A percentile compares a stretch with the other conserved stretches of the same genome.
Evolutionary conservation across 2,113 vertebrate genomes (phyloP).

Genomic region (Engystomops pustulosus): DNA sequence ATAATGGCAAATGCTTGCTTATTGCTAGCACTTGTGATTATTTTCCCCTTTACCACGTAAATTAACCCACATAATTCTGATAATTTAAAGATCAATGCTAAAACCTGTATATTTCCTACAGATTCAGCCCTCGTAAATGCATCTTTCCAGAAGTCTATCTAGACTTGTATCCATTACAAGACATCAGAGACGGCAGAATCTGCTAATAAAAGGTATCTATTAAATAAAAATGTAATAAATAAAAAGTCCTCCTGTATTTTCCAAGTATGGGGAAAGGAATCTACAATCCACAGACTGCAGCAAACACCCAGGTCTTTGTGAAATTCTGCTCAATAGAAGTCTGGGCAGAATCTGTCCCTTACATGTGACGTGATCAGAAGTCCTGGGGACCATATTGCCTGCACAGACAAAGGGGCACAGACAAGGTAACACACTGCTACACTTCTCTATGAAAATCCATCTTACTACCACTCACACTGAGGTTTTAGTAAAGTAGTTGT

Average conservation of each 20-base stretch:
- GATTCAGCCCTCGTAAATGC: not conserved
- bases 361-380: not conserved
- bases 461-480: not conserved
- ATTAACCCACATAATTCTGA: too few species aligned
- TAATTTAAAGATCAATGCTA: too few species aligned
- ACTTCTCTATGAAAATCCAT: not conserved
- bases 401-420: not conserved
- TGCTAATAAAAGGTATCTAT: conserved; percentile 12
- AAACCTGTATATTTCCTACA: not conserved
- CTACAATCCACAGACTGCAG: not conserved
- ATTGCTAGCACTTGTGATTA: too few species aligned
- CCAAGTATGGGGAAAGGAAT: not conserved
- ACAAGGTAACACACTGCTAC: not conserved
- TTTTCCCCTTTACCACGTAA: too few species aligned
- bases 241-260: not conserved
- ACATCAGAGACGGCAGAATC: not conserved
- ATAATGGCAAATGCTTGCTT: too few species aligned
- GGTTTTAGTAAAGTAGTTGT: not conserved
- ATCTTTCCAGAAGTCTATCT: not conserved
- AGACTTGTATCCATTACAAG: not conserved
- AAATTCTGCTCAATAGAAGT: not conserved
- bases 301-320: too few species aligned
- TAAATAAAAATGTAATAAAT: not conserved
- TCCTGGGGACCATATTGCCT: not conserved
- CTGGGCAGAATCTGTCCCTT: not conserved